A percentile compares a stretch with the other conserved stretches of the same genome.
Evolutionary conservation across 2,113 vertebrate species (phyloP).

Genomic region (Pan paniscus): DNA sequence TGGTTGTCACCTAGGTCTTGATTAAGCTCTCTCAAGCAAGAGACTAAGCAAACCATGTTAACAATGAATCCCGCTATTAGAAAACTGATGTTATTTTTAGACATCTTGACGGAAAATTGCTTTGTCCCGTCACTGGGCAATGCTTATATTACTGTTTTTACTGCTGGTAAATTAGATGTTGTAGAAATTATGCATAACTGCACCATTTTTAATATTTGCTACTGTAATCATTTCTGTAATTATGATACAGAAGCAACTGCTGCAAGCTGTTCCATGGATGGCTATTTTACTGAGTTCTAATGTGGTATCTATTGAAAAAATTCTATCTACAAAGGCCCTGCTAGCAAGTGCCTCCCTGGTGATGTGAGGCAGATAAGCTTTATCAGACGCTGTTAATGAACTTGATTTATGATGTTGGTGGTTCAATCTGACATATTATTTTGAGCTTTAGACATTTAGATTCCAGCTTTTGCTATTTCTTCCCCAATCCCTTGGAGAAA

Average conservation of each 20-base stretch:
- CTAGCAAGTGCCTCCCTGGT: slow-evolving; percentile 50
- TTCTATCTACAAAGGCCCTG: slow-evolving; percentile 58
- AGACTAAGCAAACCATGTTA: slow-evolving; percentile 66
- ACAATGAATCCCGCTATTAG: slow-evolving; percentile 72
- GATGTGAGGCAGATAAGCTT: slow-evolving; percentile 62
- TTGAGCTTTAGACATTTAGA: slow-evolving; percentile 36
- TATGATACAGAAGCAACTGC: slow-evolving; percentile 32
- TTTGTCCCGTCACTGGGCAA: slow-evolving; percentile 47
- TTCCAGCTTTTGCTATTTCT: slow-evolving; percentile 7
- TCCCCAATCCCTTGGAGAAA: neutral
- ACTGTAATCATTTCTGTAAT: slow-evolving; percentile 72
- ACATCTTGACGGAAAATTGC: slow-evolving; percentile 63
- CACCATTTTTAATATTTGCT: slow-evolving; percentile 64
- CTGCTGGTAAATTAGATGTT: slow-evolving; percentile 55
- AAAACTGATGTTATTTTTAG: slow-evolving; percentile 70
- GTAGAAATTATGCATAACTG: slow-evolving; percentile 69
- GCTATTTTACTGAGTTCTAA: slow-evolving; percentile 66
- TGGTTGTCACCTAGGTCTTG: slow-evolving; percentile 47
- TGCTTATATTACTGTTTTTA: slow-evolving; percentile 66
- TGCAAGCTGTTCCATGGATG: slow-evolving; percentile 46
- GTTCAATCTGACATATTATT: slow-evolving; percentile 37
- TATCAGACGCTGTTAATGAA: slow-evolving; percentile 70
- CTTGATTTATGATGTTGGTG: slow-evolving; percentile 47
- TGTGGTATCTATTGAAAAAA: slow-evolving; percentile 67
- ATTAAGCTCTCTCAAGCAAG: slow-evolving; percentile 63